Evolutionary conservation across 2,113 vertebrate genomes (phyloP).

Genomic region (Labeo rohita): DNA sequence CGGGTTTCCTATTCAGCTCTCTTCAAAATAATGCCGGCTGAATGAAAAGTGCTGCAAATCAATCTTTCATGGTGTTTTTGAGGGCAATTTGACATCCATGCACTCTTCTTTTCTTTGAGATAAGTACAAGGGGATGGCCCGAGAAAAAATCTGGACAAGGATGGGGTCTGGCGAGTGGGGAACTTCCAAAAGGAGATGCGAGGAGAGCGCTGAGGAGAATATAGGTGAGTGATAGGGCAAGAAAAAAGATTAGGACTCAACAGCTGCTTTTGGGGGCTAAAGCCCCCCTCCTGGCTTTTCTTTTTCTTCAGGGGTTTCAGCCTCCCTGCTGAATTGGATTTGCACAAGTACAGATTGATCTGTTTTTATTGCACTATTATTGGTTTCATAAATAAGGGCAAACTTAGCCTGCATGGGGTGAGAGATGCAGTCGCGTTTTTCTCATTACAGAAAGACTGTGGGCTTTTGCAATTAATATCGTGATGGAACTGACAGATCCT

Average conservation of each 20-base stretch:
- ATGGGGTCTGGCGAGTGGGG: conserved; percentile 36
- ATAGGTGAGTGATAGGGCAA: conserved; percentile 84
- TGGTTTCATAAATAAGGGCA: conserved; percentile 49
- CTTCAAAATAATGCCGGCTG: conserved; percentile 78
- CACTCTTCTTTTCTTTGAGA: conserved; percentile 75
- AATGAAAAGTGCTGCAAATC: conserved; percentile 85
- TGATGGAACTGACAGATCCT: background rate
- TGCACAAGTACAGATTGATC: conserved; percentile 81
- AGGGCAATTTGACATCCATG: conserved; percentile 83
- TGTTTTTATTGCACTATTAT: conserved; percentile 82
- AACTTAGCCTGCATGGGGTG: conserved; percentile 8
- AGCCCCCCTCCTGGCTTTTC: conserved; percentile 39
- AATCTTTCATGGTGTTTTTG: conserved; percentile 85
- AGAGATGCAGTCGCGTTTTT: background rate
- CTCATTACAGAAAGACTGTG: background rate
- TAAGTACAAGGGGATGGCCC: conserved; percentile 77
- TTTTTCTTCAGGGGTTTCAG: conserved; percentile 55
- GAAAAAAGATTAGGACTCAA: conserved; percentile 81
- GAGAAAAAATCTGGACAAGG: conserved; percentile 63
- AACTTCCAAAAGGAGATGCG: conserved; percentile 42
- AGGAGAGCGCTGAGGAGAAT: conserved; percentile 41
- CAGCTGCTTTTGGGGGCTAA: conserved; percentile 76
- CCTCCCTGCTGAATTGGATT: conserved; percentile 72
- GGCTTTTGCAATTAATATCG: background rate
- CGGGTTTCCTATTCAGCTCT: conserved; percentile 81